Base-by-base conservation (phyloP, 1,140 invertebrate genomes). In the Drosophila repletoides region DNA sequence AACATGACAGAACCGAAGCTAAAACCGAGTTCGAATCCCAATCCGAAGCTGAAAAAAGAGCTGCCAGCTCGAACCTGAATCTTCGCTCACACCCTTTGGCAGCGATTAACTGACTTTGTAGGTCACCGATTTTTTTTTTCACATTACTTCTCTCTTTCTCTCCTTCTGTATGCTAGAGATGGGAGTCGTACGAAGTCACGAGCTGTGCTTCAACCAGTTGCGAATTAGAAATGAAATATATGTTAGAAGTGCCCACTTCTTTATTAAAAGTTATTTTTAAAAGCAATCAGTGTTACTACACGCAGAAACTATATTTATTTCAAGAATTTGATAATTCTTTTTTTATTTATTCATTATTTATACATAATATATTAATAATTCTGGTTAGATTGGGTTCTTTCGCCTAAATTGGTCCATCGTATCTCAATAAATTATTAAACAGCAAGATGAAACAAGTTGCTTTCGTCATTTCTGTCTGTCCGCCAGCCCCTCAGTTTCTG, bases 101-200 rank as follows among this genome's bases (percentile, higher is more conserved):
- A 59, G 56, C 68, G 73, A 72, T 76, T 76, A 76, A 76, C 41
- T 38, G 56, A 63, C 43, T 80, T 72, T 80, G 73, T 81, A 76
- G 76, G 76, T 81, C 76, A 81, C 56, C 65, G 41, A 80, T 76
- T 76, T 76, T 33, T 55, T 36, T 41, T 38, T 26, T 10, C 19
- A 41, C 38, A 17, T 21, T n/a, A 41, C 38, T 9, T 38, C 33
- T 29, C 22, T 48, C 14, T 15, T 45, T 26, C 29, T 38, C 19
- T 45, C 14, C 1, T 1, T 46, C 19, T 46, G 5, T 12, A 26
- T 21, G 36, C 9, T 58, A 58, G 53, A 10, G 53, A 40, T 65
- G 61, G 26, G 22, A 22, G 6, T 24, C 19, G 5, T 24, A 5
- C 9, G 9, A 10, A 33, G 29, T 34, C 3, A 14, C 31, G 10